Conservation (phyloP, 2,797 vertebrate genomes). For the Tamandua tetradactyla region DNA sequence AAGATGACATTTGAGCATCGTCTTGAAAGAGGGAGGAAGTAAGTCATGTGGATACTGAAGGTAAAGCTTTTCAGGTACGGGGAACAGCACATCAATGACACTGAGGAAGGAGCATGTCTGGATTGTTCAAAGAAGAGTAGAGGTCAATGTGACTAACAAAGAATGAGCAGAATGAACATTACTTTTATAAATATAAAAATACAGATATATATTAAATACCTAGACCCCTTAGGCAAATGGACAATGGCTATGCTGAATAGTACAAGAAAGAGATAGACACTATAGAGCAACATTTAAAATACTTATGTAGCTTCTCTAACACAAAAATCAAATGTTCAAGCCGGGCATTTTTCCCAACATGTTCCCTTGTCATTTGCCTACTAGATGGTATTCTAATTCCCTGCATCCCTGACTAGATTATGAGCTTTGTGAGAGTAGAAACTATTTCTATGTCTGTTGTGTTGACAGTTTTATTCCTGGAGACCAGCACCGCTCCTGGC, state of each 20-base stretch:
- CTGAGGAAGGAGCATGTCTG: neutral
- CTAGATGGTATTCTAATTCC: neutral
- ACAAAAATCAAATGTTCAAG: constrained; percentile 29
- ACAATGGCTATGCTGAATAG: neutral
- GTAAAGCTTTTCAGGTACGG: neutral
- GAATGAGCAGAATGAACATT: neutral
- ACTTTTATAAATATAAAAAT: neutral
- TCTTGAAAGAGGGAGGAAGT: neutral
- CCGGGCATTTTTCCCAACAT: neutral
- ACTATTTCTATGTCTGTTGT: neutral
- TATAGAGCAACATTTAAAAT: constrained; percentile 10
- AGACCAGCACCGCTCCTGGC: neutral
- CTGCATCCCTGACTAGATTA: neutral
- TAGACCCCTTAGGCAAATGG: neutral
- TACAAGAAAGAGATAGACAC: constrained; percentile 25
- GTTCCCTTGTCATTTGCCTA: neutral
- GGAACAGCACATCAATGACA: neutral
- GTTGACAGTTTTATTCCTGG: neutral
- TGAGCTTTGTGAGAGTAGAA: neutral
- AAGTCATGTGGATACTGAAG: neutral
- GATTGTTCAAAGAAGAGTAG: neutral
- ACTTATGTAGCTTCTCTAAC: neutral
- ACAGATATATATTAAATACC: neutral
- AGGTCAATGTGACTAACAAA: neutral
- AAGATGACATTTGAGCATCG: neutral